Conservation (phyloP, 2,797 vertebrate genomes). For the Capromys pilorides region DNA sequence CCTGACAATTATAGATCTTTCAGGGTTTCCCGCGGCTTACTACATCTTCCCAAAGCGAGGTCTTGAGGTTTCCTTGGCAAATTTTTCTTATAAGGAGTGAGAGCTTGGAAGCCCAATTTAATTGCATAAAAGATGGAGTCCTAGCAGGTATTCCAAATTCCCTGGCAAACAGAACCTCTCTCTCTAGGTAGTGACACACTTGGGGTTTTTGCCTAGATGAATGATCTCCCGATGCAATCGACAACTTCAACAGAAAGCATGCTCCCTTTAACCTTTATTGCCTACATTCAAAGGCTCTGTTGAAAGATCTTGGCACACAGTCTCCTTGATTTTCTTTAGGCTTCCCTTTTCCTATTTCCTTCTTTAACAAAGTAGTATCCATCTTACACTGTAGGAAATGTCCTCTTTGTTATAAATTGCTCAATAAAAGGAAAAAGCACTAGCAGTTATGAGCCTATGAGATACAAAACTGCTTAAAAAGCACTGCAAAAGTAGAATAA, state of each 20-base stretch:
- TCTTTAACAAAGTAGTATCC: not conserved
- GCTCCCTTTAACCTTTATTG: not conserved
- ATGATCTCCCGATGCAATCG: not conserved
- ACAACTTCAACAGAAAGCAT: not conserved
- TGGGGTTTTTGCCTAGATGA: not conserved
- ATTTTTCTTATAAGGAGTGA: slow-evolving; percentile 9
- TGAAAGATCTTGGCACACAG: not conserved
- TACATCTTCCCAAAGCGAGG: slow-evolving; percentile 33
- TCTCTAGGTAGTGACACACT: not conserved
- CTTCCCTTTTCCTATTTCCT: not conserved
- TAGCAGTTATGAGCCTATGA: not conserved
- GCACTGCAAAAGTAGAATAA: not conserved
- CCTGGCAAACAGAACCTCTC: not conserved
- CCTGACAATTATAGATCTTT: slow-evolving; percentile 64
- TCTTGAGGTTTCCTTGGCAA: slow-evolving; percentile 45
- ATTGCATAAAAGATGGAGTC: not conserved
- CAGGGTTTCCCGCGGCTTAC: slow-evolving; percentile 47
- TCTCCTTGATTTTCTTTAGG: not conserved
- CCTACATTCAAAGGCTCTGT: rapidly evolving
- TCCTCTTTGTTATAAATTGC: not conserved
- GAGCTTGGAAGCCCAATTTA: not conserved
- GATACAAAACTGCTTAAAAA: not conserved
- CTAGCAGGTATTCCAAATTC: slow-evolving; percentile 1
- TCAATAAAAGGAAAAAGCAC: not conserved
- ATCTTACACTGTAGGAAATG: not conserved